Evolutionary conservation across 2,888 invertebrate genomes (phyloP).

Genomic region (Ectobius pallidus): DNA sequence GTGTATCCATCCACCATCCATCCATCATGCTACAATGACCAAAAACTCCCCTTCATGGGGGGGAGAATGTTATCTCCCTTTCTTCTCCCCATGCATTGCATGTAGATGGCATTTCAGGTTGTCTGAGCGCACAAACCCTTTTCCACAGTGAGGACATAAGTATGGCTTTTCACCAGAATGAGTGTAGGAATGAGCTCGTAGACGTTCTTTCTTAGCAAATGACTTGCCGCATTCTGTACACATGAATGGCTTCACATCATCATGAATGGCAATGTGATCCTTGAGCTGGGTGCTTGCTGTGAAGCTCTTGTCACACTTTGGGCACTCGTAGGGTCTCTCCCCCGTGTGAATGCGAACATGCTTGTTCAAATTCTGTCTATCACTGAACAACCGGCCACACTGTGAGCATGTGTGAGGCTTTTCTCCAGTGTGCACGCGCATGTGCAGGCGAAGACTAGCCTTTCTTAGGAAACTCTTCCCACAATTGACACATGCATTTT

Average conservation of each 20-base stretch:
- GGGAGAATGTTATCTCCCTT: too few species aligned
- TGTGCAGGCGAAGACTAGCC: background rate
- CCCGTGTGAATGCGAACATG: constrained; percentile 14
- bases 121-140: constrained; percentile 17
- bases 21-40: too few species aligned
- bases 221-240: constrained; percentile 14
- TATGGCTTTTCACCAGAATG: constrained; percentile 21
- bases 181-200: constrained; percentile 3
- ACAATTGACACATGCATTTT: constrained; percentile 51
- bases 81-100: background rate
- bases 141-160: constrained; percentile 2
- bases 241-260: background rate
- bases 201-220: constrained; percentile 21
- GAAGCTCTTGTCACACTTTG: constrained; percentile 13
- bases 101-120: constrained; percentile 13
- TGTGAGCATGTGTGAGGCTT: constrained; percentile 2
- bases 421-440: constrained; percentile 14
- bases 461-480: constrained; percentile 46
- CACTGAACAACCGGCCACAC: constrained; percentile 4
- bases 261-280: constrained; percentile 9
- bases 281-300: background rate
- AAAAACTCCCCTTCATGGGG: too few species aligned
- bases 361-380: background rate
- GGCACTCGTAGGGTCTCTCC: background rate
- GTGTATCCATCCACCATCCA: too few species aligned